These are phyloP conservation scores for Cosmia pyralina DNA, from an alignment of 2,888 invertebrate species.

Conservation along the genomic window DNA sequence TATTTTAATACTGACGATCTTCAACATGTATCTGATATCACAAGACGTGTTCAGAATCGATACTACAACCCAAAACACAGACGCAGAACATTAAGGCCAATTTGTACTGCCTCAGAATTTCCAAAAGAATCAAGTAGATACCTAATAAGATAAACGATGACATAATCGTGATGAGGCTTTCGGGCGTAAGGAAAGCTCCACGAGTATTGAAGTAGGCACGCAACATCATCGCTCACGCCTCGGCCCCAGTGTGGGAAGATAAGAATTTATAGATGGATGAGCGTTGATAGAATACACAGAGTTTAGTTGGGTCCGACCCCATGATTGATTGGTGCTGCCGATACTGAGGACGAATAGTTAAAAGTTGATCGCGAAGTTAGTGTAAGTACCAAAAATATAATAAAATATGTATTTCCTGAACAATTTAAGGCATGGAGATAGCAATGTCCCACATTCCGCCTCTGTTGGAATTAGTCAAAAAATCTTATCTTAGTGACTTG, in stretches of 20 bases:
- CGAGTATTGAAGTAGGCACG: constrained; percentile 77
- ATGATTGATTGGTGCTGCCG: constrained; percentile 82
- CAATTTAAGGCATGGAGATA: neutral
- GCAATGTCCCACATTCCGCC: neutral
- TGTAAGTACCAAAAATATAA: constrained; percentile 13
- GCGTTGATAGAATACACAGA: constrained; percentile 85
- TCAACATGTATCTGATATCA: neutral
- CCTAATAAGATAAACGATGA: constrained; percentile 63
- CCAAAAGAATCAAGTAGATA: constrained; percentile 31
- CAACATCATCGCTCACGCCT: constrained; percentile 85
- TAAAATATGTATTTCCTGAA: neutral
- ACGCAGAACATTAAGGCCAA: neutral
- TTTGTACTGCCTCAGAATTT: constrained; percentile 30
- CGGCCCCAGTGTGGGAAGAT: constrained; percentile 79
- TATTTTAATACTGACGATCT: neutral
- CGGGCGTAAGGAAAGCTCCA: constrained; percentile 60
- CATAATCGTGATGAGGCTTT: constrained; percentile 59
- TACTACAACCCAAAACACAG: neutral
- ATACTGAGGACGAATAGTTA: constrained; percentile 74
- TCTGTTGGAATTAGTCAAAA: neutral
- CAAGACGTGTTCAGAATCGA: neutral
- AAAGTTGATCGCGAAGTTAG: constrained; percentile 64
- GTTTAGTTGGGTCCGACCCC: constrained; percentile 75
- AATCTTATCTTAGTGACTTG: neutral
- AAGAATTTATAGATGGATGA: constrained; percentile 87